These are phyloP conservation scores for Prionailurus viverrinus DNA, from an alignment of 2,113 vertebrate species.

Conservation along the genomic window DNA sequence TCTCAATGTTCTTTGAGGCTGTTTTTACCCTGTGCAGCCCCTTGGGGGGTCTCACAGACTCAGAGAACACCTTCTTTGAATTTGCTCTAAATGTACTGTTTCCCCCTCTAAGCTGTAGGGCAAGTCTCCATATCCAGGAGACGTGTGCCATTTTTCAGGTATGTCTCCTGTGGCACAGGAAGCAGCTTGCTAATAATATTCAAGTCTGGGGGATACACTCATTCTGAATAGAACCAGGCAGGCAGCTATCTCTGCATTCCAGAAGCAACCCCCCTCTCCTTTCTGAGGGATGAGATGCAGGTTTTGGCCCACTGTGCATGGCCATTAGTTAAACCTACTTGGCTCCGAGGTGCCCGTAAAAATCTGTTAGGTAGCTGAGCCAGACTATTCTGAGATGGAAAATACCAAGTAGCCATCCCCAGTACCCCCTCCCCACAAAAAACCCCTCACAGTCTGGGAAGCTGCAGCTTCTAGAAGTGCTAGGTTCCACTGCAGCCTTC, in stretches of 20 bases:
- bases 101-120: neutral
- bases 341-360: neutral
- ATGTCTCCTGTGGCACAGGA: neutral
- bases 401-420: neutral
- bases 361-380: neutral
- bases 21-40: conserved; percentile 58
- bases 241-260: neutral
- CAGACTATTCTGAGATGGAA: neutral
- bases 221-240: conserved; percentile 15
- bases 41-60: conserved; percentile 16
- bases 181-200: neutral
- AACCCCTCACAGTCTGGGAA: neutral
- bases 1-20: conserved; percentile 9
- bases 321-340: neutral
- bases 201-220: neutral
- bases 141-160: neutral
- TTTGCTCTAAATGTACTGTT: neutral
- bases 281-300: neutral
- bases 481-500: neutral
- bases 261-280: neutral
- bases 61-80: conserved; percentile 29
- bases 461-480: neutral
- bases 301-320: neutral
- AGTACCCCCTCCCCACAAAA: neutral
- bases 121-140: neutral